Percentiles rank a stretch among this genome's conserved stretches.
These are phyloP conservation scores for Cavia porcellus DNA, from an alignment of 2,113 vertebrate species.

Conservation along the genomic window DNA sequence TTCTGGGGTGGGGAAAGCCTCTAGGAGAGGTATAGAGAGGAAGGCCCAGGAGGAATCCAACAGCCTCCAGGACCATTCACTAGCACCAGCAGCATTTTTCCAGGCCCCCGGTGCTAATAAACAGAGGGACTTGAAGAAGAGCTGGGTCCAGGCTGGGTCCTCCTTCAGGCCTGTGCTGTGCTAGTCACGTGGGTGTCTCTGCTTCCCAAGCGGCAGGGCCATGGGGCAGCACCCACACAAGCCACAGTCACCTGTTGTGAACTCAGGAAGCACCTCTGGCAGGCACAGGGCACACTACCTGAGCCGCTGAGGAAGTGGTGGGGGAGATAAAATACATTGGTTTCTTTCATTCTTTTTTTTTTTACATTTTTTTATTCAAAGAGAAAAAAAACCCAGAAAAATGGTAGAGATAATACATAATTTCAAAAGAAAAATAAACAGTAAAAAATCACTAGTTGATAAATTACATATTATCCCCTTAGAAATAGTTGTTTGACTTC, in stretches of 20 bases:
- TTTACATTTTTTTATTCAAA: too few species aligned
- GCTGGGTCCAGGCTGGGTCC: background rate
- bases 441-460: too few species aligned
- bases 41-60: background rate
- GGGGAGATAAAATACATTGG: background rate
- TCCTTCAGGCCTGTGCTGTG: background rate
- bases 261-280: background rate
- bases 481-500: too few species aligned
- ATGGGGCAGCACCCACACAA: background rate
- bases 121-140: background rate
- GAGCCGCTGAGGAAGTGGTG: too few species aligned
- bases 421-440: too few species aligned
- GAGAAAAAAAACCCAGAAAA: too few species aligned
- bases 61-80: background rate
- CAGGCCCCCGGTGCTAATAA: background rate
- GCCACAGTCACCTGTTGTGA: too few species aligned
- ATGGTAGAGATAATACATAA: too few species aligned
- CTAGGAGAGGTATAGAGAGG: background rate
- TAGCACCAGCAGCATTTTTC: background rate
- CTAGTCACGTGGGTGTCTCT: background rate
- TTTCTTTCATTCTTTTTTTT: background rate
- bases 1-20: background rate
- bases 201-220: background rate
- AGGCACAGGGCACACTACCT: background rate
- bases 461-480: too few species aligned